Percentiles rank a stretch among this genome's conserved stretches.
Conservation (phyloP, 2,888 invertebrate genomes). For the Liposcelis brunnea region DNA sequence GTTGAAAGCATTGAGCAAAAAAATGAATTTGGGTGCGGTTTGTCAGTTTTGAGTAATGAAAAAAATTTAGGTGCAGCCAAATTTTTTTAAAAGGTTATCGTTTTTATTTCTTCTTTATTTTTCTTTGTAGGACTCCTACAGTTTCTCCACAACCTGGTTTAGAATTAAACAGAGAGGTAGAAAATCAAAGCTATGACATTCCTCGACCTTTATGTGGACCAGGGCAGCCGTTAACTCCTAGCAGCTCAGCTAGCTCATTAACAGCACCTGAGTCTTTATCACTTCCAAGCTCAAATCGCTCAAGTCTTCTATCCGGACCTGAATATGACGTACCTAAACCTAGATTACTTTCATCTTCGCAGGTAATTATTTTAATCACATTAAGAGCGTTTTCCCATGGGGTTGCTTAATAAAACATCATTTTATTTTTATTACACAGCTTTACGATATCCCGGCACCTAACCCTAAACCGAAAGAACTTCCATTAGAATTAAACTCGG, state of each 20-base stretch:
- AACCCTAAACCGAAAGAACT: constrained; percentile 36
- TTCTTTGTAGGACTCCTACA: too few relatives aligned
- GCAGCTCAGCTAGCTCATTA: constrained; percentile 47
- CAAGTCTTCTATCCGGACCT: constrained; percentile 31
- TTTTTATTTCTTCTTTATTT: too few relatives aligned
- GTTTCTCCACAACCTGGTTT: not conserved
- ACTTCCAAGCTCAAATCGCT: constrained; percentile 33
- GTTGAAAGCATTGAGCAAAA: not conserved
- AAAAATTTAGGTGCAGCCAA: too few relatives aligned
- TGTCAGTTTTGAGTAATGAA: too few relatives aligned
- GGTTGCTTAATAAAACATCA: not conserved
- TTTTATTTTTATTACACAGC: constrained; percentile 20
- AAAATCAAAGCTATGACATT: constrained; percentile 40
- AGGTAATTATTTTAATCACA: constrained; percentile 3
- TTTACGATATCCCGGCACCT: constrained; percentile 42
- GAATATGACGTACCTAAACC: constrained; percentile 48
- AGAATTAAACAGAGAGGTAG: not conserved
- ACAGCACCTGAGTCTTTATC: constrained; percentile 33
- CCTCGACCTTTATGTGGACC: constrained; percentile 33
- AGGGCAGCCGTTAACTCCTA: constrained; percentile 38
- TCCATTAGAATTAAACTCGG: constrained; percentile 55
- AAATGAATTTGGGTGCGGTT: too few relatives aligned
- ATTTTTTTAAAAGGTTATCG: too few relatives aligned
- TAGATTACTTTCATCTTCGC: not conserved
- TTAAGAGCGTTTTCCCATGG: not conserved